These are phyloP conservation scores for Amphipoea lucens DNA, from an alignment of 2,888 invertebrate genomes.

Conservation along the genomic window DNA sequence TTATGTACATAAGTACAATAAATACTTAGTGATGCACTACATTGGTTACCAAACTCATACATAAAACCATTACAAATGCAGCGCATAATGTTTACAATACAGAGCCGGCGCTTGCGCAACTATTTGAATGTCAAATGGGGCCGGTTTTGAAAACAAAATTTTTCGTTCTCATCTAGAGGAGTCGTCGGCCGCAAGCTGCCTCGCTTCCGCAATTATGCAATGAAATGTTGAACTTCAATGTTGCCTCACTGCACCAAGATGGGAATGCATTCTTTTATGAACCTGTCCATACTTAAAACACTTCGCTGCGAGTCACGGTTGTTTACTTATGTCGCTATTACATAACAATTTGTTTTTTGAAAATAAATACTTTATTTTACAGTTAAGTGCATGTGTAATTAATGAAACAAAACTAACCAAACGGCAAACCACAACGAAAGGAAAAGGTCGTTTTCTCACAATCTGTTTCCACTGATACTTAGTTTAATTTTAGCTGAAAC, in stretches of 20 bases:
- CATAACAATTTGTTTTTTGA: background rate
- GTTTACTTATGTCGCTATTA: constrained; percentile 6
- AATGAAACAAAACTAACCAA: background rate
- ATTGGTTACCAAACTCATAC: constrained; percentile 75
- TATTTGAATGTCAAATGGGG: constrained; percentile 83
- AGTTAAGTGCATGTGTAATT: background rate
- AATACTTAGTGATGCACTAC: constrained; percentile 68
- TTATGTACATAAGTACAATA: constrained; percentile 55
- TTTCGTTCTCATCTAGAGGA: constrained; percentile 77
- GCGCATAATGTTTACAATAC: constrained; percentile 76
- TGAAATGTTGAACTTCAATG: constrained; percentile 79
- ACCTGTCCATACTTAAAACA: constrained; percentile 48
- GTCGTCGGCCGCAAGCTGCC: constrained; percentile 76
- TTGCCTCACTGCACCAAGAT: constrained; percentile 74
- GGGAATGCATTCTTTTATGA: constrained; percentile 58
- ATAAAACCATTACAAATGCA: constrained; percentile 78
- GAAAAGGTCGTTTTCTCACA: background rate
- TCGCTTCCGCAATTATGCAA: constrained; percentile 84
- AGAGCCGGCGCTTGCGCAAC: constrained; percentile 78
- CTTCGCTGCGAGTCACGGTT: constrained; percentile 18
- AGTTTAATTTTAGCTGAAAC: background rate
- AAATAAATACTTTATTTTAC: background rate
- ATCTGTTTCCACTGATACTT: background rate
- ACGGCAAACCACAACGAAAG: background rate
- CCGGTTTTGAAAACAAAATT: constrained; percentile 80